phyloP scores from a whole-genome alignment of 2,888 invertebrate species.

The Clanis bilineata region DNA sequence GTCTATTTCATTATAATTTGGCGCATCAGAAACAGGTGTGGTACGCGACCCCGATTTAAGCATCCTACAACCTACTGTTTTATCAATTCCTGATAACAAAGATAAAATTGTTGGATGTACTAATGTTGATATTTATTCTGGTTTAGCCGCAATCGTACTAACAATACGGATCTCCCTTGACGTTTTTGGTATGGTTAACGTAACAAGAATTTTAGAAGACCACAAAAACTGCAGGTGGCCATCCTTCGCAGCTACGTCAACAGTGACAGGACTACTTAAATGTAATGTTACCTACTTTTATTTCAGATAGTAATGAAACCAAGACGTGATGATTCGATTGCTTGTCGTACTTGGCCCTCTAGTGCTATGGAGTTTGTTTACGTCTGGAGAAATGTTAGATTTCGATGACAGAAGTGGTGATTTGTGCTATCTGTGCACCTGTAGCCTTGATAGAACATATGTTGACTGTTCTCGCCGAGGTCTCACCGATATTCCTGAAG shows the following conservation, averaged over 20 bases:
- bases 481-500: slow-evolving; percentile 68
- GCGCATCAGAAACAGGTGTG: slow-evolving; percentile 43
- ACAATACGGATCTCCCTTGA: slow-evolving; percentile 20
- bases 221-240: slow-evolving; percentile 51
- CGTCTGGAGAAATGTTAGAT: slow-evolving; percentile 46
- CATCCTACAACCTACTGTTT: slow-evolving; percentile 56
- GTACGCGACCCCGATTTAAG: slow-evolving; percentile 70
- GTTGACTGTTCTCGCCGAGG: slow-evolving; percentile 71
- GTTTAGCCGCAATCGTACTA: slow-evolving; percentile 19
- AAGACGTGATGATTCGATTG: slow-evolving; percentile 59
- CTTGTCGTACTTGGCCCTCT: slow-evolving; percentile 42
- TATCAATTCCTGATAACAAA: slow-evolving; percentile 73
- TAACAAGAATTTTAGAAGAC: slow-evolving; percentile 43
- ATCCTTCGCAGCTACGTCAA: not conserved
- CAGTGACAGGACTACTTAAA: not conserved
- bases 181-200: slow-evolving; percentile 38
- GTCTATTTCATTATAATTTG: slow-evolving; percentile 1
- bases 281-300: slow-evolving; percentile 7
- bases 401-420: slow-evolving; percentile 54
- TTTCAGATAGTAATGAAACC: slow-evolving; percentile 71
- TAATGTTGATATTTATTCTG: slow-evolving; percentile 36
- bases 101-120: slow-evolving; percentile 70
- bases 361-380: slow-evolving; percentile 40
- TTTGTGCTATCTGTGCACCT: slow-evolving; percentile 60
- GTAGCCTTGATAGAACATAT: slow-evolving; percentile 51